Conservation (phyloP, 1,140 invertebrate genomes). For the Steinernema khuongi region DNA sequence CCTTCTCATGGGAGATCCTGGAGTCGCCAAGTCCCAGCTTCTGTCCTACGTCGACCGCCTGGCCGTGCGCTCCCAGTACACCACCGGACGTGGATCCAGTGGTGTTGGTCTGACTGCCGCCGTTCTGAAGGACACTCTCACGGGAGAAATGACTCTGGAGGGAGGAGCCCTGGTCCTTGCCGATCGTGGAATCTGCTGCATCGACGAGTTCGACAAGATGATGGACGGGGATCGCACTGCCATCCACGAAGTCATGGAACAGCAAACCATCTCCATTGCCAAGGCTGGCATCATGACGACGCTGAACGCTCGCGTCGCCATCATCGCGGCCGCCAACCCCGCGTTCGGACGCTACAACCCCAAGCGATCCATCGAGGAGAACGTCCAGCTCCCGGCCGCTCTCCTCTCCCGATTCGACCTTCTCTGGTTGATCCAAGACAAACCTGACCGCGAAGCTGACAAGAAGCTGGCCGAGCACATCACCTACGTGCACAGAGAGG, state of each 20-base stretch:
- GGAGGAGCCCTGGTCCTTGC: conserved; percentile 95
- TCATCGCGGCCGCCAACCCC: conserved; percentile 96
- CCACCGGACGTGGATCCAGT: conserved; percentile 90
- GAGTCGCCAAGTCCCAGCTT: conserved; percentile 96
- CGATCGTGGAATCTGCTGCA: conserved; percentile 94
- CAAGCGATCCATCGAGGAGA: conserved; percentile 87
- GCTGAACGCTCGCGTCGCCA: conserved; percentile 90
- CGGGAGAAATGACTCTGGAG: conserved; percentile 92
- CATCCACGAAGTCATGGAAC: conserved; percentile 98
- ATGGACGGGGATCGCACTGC: conserved; percentile 87
- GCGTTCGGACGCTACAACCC: conserved; percentile 96
- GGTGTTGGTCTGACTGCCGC: conserved; percentile 96
- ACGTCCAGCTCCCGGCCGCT: conserved; percentile 95
- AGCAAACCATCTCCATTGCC: conserved; percentile 98
- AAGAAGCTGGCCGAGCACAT: conserved; percentile 90
- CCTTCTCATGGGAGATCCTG: conserved; percentile 98
- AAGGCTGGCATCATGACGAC: conserved; percentile 98
- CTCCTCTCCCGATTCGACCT: conserved; percentile 93
- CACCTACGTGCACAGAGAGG: conserved; percentile 91
- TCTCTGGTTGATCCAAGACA: conserved; percentile 87
- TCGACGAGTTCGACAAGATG: conserved; percentile 99
- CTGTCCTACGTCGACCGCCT: conserved; percentile 88
- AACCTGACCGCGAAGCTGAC: conserved; percentile 84
- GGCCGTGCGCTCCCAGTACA: conserved; percentile 86
- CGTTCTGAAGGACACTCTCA: conserved; percentile 92